Conservation (phyloP, 2,888 invertebrate genomes). For the Venusia cambrica region DNA sequence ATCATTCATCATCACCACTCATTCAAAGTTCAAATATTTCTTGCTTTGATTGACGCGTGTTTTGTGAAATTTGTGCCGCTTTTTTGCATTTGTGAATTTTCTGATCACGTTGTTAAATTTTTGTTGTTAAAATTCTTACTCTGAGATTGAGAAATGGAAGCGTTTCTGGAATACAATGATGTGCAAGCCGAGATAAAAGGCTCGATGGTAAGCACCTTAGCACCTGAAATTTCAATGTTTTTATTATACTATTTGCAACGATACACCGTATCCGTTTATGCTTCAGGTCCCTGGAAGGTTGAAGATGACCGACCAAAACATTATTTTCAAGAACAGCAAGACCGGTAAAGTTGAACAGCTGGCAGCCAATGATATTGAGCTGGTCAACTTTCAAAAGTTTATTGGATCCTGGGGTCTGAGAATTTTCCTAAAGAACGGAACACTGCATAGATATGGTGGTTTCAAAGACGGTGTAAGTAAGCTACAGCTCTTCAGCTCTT, state of each 20-base stretch:
- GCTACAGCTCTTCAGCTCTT: too few species aligned
- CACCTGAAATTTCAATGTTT: background rate
- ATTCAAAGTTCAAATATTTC: slow-evolving; percentile 2
- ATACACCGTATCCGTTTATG: slow-evolving; percentile 2
- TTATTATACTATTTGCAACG: background rate
- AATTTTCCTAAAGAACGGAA: slow-evolving; percentile 93
- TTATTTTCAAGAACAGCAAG: slow-evolving; percentile 96
- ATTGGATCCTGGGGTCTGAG: slow-evolving; percentile 95
- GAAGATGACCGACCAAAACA: slow-evolving; percentile 94
- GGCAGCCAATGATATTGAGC: slow-evolving; percentile 90
- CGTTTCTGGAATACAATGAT: slow-evolving; percentile 94
- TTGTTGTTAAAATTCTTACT: too few species aligned
- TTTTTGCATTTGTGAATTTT: slow-evolving; percentile 23
- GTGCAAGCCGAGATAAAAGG: slow-evolving; percentile 92
- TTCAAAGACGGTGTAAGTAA: slow-evolving; percentile 90
- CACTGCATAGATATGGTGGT: slow-evolving; percentile 94
- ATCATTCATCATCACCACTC: slow-evolving; percentile 2
- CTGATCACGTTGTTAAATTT: too few species aligned
- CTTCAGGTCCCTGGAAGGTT: slow-evolving; percentile 92
- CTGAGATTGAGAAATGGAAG: slow-evolving; percentile 72
- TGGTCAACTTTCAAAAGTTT: slow-evolving; percentile 95
- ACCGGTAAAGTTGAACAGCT: slow-evolving; percentile 98
- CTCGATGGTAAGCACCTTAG: slow-evolving; percentile 84
- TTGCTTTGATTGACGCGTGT: background rate
- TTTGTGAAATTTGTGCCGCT: slow-evolving; percentile 15